Conservation (phyloP, 2,797 vertebrate species). For the Melanotaenia parkinsoni region DNA sequence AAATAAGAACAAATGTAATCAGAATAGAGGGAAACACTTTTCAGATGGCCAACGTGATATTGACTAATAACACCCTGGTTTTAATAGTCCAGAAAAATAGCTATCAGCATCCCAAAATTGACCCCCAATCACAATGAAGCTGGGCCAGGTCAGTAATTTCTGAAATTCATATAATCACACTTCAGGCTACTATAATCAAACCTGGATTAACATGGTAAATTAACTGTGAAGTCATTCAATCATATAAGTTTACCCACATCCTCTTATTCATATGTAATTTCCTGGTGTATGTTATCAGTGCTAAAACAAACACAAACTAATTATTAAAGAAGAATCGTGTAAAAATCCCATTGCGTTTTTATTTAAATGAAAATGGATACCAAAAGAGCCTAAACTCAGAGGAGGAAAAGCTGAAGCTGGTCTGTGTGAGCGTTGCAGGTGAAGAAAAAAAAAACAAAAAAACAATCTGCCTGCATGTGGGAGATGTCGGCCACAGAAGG, state of each 20-base stretch:
- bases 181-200: too few species aligned
- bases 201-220: not conserved
- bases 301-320: conserved; percentile 22
- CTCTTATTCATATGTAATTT: conserved; percentile 28
- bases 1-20: too few species aligned
- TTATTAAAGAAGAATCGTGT: conserved; percentile 30
- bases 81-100: not conserved
- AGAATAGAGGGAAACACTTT: too few species aligned
- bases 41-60: not conserved
- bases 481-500: conserved; percentile 22
- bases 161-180: not conserved
- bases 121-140: not conserved
- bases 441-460: not conserved
- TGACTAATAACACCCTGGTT: not conserved
- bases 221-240: not conserved
- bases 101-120: not conserved
- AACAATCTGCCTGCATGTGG: conserved; percentile 4
- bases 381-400: not conserved
- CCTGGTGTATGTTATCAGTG: conserved; percentile 26
- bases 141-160: not conserved
- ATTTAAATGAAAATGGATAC: conserved; percentile 11
- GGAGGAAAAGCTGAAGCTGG: not conserved
- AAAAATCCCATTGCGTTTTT: conserved; percentile 35
- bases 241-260: not conserved
- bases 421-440: too few species aligned